These are phyloP conservation scores for Dasypolia templi DNA, from an alignment of 2,888 invertebrate genomes.

Conservation along the genomic window DNA sequence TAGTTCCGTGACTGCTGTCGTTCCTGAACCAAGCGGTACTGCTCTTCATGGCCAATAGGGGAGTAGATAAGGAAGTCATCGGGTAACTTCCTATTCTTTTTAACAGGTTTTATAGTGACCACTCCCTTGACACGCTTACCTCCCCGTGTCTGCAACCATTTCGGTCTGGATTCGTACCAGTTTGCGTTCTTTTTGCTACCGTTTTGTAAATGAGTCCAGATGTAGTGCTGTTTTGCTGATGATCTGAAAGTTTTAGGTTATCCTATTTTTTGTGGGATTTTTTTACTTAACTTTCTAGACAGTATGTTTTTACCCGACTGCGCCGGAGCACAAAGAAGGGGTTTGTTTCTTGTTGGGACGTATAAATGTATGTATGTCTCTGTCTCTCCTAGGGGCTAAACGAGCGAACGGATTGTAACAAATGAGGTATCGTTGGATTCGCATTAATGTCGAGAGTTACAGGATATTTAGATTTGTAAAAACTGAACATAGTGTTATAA, in stretches of 20 bases:
- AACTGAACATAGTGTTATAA: background rate
- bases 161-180: constrained; percentile 76
- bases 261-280: background rate
- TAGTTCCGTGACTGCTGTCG: constrained; percentile 81
- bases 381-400: background rate
- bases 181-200: constrained; percentile 71
- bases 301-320: background rate
- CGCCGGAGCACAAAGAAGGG: background rate
- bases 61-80: constrained; percentile 78
- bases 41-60: constrained; percentile 82
- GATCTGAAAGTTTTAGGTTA: constrained; percentile 69
- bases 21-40: constrained; percentile 78
- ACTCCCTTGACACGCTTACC: constrained; percentile 70
- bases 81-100: constrained; percentile 73
- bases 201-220: constrained; percentile 79
- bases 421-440: background rate
- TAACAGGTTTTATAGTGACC: constrained; percentile 67
- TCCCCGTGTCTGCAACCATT: constrained; percentile 75
- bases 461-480: background rate
- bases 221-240: constrained; percentile 84
- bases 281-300: background rate
- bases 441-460: background rate
- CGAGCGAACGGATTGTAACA: background rate
- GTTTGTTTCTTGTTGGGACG: background rate
- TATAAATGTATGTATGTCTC: background rate